Evolutionary conservation across 2,888 invertebrate genomes (phyloP), one percentile per base, ranked within the genome.

Genomic region (Fissipunctia ypsillon): DNA sequence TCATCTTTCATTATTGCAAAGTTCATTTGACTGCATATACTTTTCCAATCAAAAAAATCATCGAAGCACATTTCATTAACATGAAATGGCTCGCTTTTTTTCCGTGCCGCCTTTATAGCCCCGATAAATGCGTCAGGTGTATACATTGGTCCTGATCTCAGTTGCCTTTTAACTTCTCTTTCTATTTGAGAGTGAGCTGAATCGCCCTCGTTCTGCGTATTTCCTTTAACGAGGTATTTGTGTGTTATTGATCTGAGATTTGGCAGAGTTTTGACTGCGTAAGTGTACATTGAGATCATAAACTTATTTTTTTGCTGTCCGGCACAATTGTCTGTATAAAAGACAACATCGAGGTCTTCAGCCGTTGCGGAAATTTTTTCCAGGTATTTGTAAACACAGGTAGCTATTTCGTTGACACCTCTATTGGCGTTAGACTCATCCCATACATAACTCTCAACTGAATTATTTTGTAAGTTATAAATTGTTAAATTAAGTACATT

Each of bases 351-450:
- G 50, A 79, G 73, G 64, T 54, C 83, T 67, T 63, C 63, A 66
- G 57, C 70, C 28, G 64, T 73, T 75, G 31, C 68, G 38, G 75
- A 76, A 69, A 78, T 52, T 52, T 52, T 52, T 2, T 84, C 71
- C 25, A 90, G 59, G 61, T 87, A 90, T 69, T 87, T 83, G 66
- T 83, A 84, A 74, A 90, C 78, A 70, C 88, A 90, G 56, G 86
- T 85, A 38, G 25, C 74, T n/a, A 78, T 87, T 83, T 89, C 90
- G 74, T 85, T 83, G 14, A 83, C 84, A 75, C 89, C 88, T 76
- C 89, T 81, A 59, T 85, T 76, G 9, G 86, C 89, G 67, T 87
- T 73, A 14, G 85, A 85, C 78, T 92, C 88, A 76, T 91, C 86
- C 90, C 89, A 91, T 54, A 90, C 80, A 76, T 85, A 88, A 71